Conservation (phyloP, 2,113 vertebrate genomes). For the Ciconia stormi region DNA sequence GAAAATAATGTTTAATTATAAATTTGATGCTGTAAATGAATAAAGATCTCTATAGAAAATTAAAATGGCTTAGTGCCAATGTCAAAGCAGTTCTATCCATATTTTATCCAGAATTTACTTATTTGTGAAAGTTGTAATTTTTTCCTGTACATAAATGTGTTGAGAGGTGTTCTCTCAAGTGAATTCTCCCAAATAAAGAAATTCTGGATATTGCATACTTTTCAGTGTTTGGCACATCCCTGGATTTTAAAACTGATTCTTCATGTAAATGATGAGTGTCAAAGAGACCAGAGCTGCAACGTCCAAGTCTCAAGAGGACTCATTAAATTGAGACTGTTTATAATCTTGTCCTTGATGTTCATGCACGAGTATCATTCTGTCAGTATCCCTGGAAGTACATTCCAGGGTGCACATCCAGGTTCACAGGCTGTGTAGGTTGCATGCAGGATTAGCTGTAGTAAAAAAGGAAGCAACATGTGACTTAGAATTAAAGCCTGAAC, state of each 20-base stretch:
- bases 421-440: not conserved
- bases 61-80: conserved; percentile 8
- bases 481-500: not conserved
- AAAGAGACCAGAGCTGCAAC: not conserved
- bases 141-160: not conserved
- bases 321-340: conserved; percentile 43
- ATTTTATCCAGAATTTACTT: not conserved
- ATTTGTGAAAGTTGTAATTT: not conserved
- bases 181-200: not conserved
- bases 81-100: not conserved
- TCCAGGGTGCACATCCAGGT: not conserved
- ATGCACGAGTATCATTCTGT: fast-evolving
- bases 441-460: not conserved
- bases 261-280: not conserved
- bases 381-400: not conserved
- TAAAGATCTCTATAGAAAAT: not conserved
- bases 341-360: not conserved
- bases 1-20: conserved; percentile 6
- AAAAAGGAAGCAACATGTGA: not conserved
- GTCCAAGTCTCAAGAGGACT: conserved; percentile 26
- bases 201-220: not conserved
- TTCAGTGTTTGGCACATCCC: not conserved
- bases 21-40: not conserved
- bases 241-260: not conserved
- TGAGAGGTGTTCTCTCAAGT: not conserved